Conservation (phyloP, 2,888 invertebrate genomes). For the Synergus gifuensis region DNA sequence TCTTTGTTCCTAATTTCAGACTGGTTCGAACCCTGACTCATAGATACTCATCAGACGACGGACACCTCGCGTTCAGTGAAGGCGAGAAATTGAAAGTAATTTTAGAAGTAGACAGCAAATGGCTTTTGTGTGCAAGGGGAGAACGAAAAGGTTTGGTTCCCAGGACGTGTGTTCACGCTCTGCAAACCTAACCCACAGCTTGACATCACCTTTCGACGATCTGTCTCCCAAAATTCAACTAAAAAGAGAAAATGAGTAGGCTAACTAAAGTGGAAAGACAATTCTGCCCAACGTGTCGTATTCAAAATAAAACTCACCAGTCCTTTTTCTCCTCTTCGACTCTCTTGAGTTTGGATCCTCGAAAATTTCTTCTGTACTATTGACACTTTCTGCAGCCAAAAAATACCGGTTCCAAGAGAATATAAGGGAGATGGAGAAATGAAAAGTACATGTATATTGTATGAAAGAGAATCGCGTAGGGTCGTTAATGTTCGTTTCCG, state of each 20-base stretch:
- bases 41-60: constrained; percentile 87
- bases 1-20: constrained; percentile 75
- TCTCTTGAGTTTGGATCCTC: not conserved
- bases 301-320: not conserved
- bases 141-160: constrained; percentile 89
- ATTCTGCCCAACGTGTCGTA: not conserved
- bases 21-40: constrained; percentile 87
- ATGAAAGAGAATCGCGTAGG: constrained; percentile 62
- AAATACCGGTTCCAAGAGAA: constrained; percentile 45
- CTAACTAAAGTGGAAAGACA: not conserved
- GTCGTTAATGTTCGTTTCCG: not conserved
- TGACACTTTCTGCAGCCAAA: not conserved
- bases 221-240: not conserved
- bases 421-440: constrained; percentile 48
- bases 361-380: not conserved
- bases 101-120: constrained; percentile 87
- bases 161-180: constrained; percentile 81
- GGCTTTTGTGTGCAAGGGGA: constrained; percentile 87
- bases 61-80: constrained; percentile 88
- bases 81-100: constrained; percentile 87
- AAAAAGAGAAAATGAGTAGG: not conserved
- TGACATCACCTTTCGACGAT: constrained; percentile 17
- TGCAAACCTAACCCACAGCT: constrained; percentile 72
- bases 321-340: not conserved
- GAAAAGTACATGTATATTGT: constrained; percentile 72